phyloP scores from a whole-genome alignment of 2,888 invertebrate genomes.

The Asteroscopus sphinx region DNA sequence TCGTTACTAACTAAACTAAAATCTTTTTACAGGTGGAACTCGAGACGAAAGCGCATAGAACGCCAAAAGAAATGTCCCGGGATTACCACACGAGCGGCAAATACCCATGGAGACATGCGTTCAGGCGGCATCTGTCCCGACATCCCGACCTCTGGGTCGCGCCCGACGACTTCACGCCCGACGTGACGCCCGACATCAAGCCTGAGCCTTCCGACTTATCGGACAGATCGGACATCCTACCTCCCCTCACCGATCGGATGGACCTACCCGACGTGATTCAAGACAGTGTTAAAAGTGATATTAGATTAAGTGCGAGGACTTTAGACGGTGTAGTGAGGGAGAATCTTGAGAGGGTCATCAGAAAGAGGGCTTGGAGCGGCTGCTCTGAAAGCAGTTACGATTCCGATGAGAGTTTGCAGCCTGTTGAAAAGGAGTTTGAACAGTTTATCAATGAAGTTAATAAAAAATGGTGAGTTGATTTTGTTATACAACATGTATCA shows the following conservation, averaged over 20 bases:
- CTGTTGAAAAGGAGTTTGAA: conserved; percentile 83
- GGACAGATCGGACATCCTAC: conserved; percentile 19
- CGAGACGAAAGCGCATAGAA: conserved; percentile 80
- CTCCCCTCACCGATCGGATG: conserved; percentile 20
- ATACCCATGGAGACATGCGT: conserved; percentile 82
- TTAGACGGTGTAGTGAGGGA: conserved; percentile 70
- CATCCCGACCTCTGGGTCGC: conserved; percentile 75
- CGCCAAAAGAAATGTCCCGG: conserved; percentile 78
- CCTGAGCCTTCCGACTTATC: conserved; percentile 51
- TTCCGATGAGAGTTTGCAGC: conserved; percentile 80
- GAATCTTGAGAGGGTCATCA: conserved; percentile 66
- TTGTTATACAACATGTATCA: not conserved
- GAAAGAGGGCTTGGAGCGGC: conserved; percentile 78
- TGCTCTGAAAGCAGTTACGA: conserved; percentile 81
- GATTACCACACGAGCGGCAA: conserved; percentile 84
- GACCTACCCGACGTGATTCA: conserved; percentile 54
- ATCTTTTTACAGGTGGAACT: conserved; percentile 72
- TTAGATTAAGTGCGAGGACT: conserved; percentile 76
- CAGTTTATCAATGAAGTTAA: conserved; percentile 83
- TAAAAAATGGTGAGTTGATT: conserved; percentile 81
- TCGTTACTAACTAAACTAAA: not conserved
- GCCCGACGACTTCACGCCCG: conserved; percentile 25
- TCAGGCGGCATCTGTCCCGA: conserved; percentile 75
- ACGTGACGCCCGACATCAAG: conserved; percentile 33
- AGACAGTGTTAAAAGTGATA: conserved; percentile 78